These are phyloP conservation scores for Agapornis canus DNA, from an alignment of 2,797 vertebrate species.

Conservation along the genomic window DNA sequence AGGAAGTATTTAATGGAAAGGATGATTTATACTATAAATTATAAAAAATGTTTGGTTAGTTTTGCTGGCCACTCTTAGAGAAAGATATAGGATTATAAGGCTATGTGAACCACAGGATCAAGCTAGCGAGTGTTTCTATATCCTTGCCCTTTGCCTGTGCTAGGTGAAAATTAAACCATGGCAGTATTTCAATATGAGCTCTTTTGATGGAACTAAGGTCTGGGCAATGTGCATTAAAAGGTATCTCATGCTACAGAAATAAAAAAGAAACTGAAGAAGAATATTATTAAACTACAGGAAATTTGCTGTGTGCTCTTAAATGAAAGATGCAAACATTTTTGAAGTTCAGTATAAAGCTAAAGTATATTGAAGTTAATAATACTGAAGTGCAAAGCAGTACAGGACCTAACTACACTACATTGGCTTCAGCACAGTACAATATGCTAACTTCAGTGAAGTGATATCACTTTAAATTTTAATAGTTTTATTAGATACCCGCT, in stretches of 20 bases:
- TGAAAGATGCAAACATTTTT: neutral
- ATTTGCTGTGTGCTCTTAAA: neutral
- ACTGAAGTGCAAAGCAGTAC: neutral
- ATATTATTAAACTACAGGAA: neutral
- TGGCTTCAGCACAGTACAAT: neutral
- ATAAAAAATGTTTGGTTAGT: neutral
- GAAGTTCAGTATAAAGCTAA: neutral
- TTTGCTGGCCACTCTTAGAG: neutral
- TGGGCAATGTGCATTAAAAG: neutral
- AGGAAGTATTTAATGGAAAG: neutral
- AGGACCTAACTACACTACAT: neutral
- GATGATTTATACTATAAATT: neutral
- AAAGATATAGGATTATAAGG: neutral
- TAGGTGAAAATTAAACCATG: neutral
- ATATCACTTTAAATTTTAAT: conserved; percentile 9
- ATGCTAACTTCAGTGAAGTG: neutral
- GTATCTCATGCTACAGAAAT: neutral
- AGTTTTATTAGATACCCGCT: neutral
- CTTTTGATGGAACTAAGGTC: neutral
- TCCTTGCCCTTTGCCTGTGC: neutral
- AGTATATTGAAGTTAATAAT: neutral
- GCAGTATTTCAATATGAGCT: neutral
- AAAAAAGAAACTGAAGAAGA: neutral
- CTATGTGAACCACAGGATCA: neutral
- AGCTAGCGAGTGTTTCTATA: neutral